Base-by-base conservation (phyloP, 2,888 invertebrate species). In the Pollenia angustigena region DNA sequence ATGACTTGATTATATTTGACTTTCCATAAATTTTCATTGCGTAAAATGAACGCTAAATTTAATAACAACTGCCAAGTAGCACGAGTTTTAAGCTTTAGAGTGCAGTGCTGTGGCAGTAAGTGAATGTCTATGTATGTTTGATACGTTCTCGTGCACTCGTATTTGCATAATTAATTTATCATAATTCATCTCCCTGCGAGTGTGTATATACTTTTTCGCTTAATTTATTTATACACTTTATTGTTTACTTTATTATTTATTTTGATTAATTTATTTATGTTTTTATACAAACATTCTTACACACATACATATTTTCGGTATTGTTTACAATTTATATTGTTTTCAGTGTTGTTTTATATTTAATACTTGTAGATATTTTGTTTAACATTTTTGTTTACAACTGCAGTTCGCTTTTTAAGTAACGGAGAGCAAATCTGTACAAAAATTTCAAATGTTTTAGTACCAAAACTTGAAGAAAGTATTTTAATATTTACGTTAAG, bases 1-100 rank as follows among this genome's bases (percentile, higher is more conserved):
- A 84, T 62, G 81, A 81, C 84, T 87, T 87, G 76, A 69, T 84
- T 87, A 54, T 74, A 64, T 78, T 84, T 78, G 58, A 81, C 74
- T 81, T 74, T n/a, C 74, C 76, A 87, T 87, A 78, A 81, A 74
- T 81, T 81, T 74, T 78, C 46, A 54, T 66, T 48, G 52, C 68
- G 72, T 78, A 78, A 74, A 81, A 62, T 84, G 74, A 78, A 81
- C 84, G 85, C 62, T 60, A 58, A 69, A 74, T 69, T 79, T 62
- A 84, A 66, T 84, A 58, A 68, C 40, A 44, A 58, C 42, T 44
- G 46, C 52, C 23, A 64, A 32, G 62, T 32, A 71, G 54, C 23
- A 50, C 32, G 32, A 7, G 16, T 44, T n/a, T 23, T 14, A 60
- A 32, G 32, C 52, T 52, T 52, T 52, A 52, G n/a, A 52, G 7